phyloP scores from a whole-genome alignment of 2,888 invertebrate species.

The Ochlodes sylvanus region DNA sequence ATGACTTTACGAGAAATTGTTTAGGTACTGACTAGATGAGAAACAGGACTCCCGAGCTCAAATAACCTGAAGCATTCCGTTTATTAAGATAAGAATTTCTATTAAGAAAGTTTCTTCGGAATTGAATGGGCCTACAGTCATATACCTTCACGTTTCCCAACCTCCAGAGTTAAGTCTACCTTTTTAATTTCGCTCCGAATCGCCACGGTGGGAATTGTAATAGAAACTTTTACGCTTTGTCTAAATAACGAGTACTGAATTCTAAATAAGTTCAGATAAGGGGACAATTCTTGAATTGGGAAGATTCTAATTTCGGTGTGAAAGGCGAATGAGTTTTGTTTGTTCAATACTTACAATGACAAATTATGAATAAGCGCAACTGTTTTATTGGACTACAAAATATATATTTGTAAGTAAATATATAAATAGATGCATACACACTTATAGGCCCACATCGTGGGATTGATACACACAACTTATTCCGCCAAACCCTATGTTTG shows the following conservation, averaged over 20 bases:
- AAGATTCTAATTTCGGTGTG: slow-evolving; percentile 27
- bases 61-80: slow-evolving; percentile 61
- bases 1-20: slow-evolving; percentile 55
- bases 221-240: slow-evolving; percentile 36
- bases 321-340: slow-evolving; percentile 10
- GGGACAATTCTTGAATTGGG: slow-evolving; percentile 26
- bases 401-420: too few species aligned
- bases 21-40: slow-evolving; percentile 55
- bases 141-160: slow-evolving; percentile 36
- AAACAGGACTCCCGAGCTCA: slow-evolving; percentile 56
- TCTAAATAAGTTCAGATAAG: slow-evolving; percentile 35
- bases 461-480: too few species aligned
- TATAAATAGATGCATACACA: too few species aligned
- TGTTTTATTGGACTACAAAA: too few species aligned
- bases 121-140: slow-evolving; percentile 46
- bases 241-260: slow-evolving; percentile 39
- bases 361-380: neutral
- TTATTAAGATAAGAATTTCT: slow-evolving; percentile 64
- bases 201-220: slow-evolving; percentile 32
- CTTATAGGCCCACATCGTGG: too few species aligned
- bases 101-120: slow-evolving; percentile 67
- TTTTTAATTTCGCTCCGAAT: slow-evolving; percentile 36
- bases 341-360: neutral
- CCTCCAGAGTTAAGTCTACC: slow-evolving; percentile 20
- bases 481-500: too few species aligned